A percentile compares a stretch with the other conserved stretches of the same genome.
Conservation (phyloP, 92 coral and sea anemone genomes). For the Palythoa grandiflora region DNA sequence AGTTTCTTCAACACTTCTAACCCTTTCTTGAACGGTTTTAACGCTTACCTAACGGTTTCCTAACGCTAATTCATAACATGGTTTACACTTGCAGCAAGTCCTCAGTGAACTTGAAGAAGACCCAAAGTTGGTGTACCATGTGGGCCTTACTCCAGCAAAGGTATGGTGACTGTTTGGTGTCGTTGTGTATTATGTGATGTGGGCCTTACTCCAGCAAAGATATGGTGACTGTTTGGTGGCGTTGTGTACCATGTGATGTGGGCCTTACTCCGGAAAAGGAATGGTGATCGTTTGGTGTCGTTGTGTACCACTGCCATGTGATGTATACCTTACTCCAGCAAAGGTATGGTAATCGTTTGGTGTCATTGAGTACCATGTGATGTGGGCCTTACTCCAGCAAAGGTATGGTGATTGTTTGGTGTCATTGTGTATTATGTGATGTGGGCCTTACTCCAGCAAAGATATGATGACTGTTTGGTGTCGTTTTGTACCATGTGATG, state of each 20-base stretch:
- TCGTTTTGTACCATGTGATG: conserved; percentile 72
- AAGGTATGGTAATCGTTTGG: conserved; percentile 63
- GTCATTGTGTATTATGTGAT: conserved; percentile 68
- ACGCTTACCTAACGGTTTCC: too few relatives aligned
- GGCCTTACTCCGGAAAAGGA: conserved; percentile 98
- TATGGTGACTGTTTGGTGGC: not conserved
- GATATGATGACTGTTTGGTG: conserved; percentile 44
- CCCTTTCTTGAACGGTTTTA: too few relatives aligned
- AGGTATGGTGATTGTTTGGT: conserved; percentile 54
- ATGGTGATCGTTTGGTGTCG: not conserved
- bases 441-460: conserved; percentile 87
- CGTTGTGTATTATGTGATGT: conserved; percentile 83
- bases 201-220: conserved; percentile 98
- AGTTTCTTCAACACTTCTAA: too few relatives aligned
- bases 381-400: conserved; percentile 92
- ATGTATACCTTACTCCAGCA: conserved; percentile 92
- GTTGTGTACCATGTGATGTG: conserved; percentile 82
- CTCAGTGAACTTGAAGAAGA: conserved; percentile 95
- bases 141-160: conserved; percentile 98
- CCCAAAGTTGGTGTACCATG: conserved; percentile 95
- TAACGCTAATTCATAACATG: not conserved
- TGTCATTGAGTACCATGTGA: conserved; percentile 12
- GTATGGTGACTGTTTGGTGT: conserved; percentile 29
- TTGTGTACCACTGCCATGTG: conserved; percentile 93
- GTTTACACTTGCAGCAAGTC: conserved; percentile 76